Base-by-base conservation (phyloP, 2,888 invertebrate species). In the Drosophila histrio region DNA sequence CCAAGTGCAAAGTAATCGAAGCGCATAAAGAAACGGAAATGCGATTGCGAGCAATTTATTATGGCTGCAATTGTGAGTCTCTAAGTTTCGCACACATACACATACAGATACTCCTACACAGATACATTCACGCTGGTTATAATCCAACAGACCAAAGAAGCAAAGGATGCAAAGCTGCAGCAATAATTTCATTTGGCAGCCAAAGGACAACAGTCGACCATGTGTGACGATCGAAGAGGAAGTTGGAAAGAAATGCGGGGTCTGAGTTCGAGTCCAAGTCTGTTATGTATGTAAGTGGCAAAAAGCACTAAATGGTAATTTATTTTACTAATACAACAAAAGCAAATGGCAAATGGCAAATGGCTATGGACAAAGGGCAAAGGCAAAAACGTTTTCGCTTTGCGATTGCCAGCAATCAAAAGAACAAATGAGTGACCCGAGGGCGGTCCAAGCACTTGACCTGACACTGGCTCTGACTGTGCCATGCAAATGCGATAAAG, bases 11-110 rank as follows among this genome's bases (percentile, higher is more conserved):
- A 74, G 79, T 72, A 86, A 79, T 79, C 82, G 79, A 87, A 81
- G 82, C 78, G 82, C 73, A 84, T 78, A 81, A 87, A 86, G 87
- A 79, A 87, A 78, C 82, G 85, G 78, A 85, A 87, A 84, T 83
- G 78, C 79, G 84, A 89, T 87, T 87, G 85, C 80, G 73, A 86
- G 67, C 84, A 87, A 89, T 89, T 85, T 89, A 81, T 89, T 89
- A 87, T 78, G 73, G 88, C 81, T 87, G 75, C 87, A 84, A 81
- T 87, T 74, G 72, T 76, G 65, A 82, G 64, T 61, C 50, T 61
- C 58, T 36, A 53, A 44, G 43, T 21, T 11, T 8, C 56, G 38
- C 53, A 24, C 41, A 62, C n/a, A 47, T 46, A 62, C 49, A 43
- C 44, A 57, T 32, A 43, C 21, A 41, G 22, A 21, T 7, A 38